Base-by-base conservation (phyloP, 2,113 vertebrate species). In the Apteryx owenii region DNA sequence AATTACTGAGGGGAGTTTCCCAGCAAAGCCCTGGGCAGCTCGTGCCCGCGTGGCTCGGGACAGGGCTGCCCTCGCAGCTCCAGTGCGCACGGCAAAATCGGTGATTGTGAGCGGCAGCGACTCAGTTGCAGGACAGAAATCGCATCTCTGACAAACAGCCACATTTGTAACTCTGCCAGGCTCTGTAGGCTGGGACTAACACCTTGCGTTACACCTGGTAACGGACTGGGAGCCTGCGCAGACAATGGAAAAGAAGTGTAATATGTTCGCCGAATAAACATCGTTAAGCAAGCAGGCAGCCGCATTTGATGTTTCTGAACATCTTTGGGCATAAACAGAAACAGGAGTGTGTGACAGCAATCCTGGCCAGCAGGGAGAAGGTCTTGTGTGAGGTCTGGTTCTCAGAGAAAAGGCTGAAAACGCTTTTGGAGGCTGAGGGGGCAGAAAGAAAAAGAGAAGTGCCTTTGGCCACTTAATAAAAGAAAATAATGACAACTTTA, bases 401-500 rank as follows among this genome's bases (percentile, higher is more conserved):
- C 91, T 89, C 89, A 94, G 85, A 93, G 79, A 88, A 94, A 94
- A 84, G 36, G n/a, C 78, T 84, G 61, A 84, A 93, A 91, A 31
- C 23, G 68, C 58, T 91, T 95, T 75, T 89, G 7, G 78, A 48
- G 78, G 66, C 62, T 82, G 54, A 87, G 36, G 48, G 61, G 61
- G 44, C 70, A 93, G 61, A 91, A 85, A 28, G 22, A 85, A 90
- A 81, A 64, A 88, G 62, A 95, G 36, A 85, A 85, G 80, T 82
- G 83, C 81, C 64, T 89, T 76, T 93, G 78, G 71, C 53, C 80
- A 68, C 68, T 91, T 81, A 85, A 66, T 89, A 79, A 91, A 89
- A 83, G 92, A 89, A 96, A 95, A 93, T 56, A 91, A 81, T 94
- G 89, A 90, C 93, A 89, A 25, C 87, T 89, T 92, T 9, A 18